A percentile compares a stretch with the other conserved stretches of the same genome.
These are phyloP conservation scores for Hemithea aestivaria DNA, from an alignment of 2,888 invertebrate genomes.

Conservation along the genomic window DNA sequence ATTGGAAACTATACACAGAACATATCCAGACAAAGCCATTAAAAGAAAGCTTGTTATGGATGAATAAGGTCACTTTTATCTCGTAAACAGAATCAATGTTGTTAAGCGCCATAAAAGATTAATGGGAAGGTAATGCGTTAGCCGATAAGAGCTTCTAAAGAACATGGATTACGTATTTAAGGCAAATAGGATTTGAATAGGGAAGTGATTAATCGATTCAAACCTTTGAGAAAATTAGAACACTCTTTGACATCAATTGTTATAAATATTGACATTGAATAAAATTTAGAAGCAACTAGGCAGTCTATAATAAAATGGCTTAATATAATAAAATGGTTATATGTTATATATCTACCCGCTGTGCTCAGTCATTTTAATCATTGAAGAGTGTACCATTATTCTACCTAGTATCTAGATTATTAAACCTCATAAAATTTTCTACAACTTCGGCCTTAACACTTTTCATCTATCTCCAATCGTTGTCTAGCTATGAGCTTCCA, in stretches of 20 bases:
- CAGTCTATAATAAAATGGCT: too few relatives aligned
- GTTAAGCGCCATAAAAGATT: slow-evolving; percentile 18
- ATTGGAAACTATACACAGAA: too few relatives aligned
- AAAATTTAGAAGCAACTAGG: neutral
- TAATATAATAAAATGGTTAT: too few relatives aligned
- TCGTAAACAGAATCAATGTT: slow-evolving; percentile 12
- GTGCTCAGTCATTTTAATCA: too few relatives aligned
- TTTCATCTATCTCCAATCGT: too few relatives aligned
- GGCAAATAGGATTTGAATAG: slow-evolving; percentile 16
- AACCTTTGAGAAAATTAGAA: slow-evolving; percentile 5
- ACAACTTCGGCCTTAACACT: too few relatives aligned
- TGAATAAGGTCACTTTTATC: slow-evolving; percentile 10
- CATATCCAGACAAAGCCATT: too few relatives aligned
- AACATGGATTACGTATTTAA: slow-evolving; percentile 19
- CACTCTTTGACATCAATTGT: slow-evolving; percentile 2
- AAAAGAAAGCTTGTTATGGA: neutral
- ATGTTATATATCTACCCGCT: too few relatives aligned
- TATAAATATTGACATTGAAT: slow-evolving; percentile 3
- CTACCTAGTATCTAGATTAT: too few relatives aligned
- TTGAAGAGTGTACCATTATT: too few relatives aligned
- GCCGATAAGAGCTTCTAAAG: slow-evolving; percentile 18
- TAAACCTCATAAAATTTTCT: too few relatives aligned
- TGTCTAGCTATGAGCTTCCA: too few relatives aligned
- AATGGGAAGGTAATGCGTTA: slow-evolving; percentile 21
- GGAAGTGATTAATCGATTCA: slow-evolving; percentile 14